Percentiles rank a stretch among this genome's conserved stretches.
These are phyloP conservation scores for Lingula anatina DNA, from an alignment of 2,888 invertebrate species.

Conservation along the genomic window DNA sequence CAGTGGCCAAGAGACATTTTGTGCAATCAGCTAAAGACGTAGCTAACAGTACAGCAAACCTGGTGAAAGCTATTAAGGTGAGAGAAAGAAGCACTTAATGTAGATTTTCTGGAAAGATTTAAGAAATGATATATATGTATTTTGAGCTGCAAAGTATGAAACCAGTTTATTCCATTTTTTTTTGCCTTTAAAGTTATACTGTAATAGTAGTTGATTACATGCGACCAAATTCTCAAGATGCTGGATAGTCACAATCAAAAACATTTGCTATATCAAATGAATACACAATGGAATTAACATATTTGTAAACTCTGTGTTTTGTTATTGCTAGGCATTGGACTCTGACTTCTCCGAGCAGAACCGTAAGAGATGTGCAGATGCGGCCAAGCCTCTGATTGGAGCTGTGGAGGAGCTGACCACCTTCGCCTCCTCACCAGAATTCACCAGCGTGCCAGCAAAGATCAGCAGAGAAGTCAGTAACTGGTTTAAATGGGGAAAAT, in stretches of 20 bases:
- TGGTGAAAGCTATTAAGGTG: slow-evolving; percentile 91
- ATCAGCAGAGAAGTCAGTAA: slow-evolving; percentile 69
- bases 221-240: neutral
- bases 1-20: slow-evolving; percentile 91
- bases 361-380: slow-evolving; percentile 54
- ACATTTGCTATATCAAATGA: too few relatives aligned
- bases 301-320: too few relatives aligned
- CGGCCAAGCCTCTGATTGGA: slow-evolving; percentile 79
- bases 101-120: too few relatives aligned
- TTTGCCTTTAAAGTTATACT: slow-evolving; percentile 1
- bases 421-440: slow-evolving; percentile 91
- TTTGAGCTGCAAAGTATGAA: too few relatives aligned
- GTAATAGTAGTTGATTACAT: neutral
- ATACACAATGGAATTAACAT: too few relatives aligned
- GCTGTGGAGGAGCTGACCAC: slow-evolving; percentile 88
- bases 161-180: neutral
- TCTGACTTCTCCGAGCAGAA: slow-evolving; percentile 71
- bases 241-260: too few relatives aligned
- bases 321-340: slow-evolving; percentile 59
- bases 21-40: slow-evolving; percentile 97
- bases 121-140: too few relatives aligned
- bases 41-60: slow-evolving; percentile 87
- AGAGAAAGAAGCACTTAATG: slow-evolving; percentile 2
- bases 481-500: too few relatives aligned
- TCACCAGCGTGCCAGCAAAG: slow-evolving; percentile 84